Conservation (phyloP, 2,113 vertebrate species). For the Hyperopisus bebe region DNA sequence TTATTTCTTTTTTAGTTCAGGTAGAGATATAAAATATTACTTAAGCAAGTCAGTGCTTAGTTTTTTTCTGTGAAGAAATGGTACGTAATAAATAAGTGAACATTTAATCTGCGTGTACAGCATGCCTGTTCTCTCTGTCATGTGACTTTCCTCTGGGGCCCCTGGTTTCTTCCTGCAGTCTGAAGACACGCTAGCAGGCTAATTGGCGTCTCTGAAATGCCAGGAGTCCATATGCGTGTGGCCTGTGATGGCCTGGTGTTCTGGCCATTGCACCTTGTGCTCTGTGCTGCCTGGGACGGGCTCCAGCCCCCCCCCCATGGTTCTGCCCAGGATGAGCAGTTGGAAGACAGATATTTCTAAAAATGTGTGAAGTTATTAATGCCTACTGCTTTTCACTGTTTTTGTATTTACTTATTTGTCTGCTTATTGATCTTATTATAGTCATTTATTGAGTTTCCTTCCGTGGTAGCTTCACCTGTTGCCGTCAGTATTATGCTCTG, state of each 20-base stretch:
- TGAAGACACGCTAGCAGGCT: neutral
- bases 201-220: neutral
- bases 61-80: no score
- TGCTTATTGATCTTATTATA: neutral
- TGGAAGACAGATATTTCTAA: neutral
- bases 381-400: neutral
- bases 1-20: no score
- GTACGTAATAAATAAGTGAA: no score
- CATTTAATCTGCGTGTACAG: neutral
- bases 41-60: no score
- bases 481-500: constrained; percentile 8
- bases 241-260: neutral
- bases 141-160: neutral
- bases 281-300: neutral
- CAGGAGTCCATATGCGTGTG: neutral
- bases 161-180: neutral
- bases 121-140: neutral
- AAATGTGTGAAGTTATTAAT: neutral
- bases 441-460: neutral
- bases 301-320: neutral
- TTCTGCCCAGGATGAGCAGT: neutral
- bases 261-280: neutral
- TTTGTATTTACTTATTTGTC: neutral
- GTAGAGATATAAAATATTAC: no score
- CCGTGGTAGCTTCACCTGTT: constrained; percentile 33